phyloP scores from a whole-genome alignment of 2,797 vertebrate species.

The Sarcoramphus papa region DNA sequence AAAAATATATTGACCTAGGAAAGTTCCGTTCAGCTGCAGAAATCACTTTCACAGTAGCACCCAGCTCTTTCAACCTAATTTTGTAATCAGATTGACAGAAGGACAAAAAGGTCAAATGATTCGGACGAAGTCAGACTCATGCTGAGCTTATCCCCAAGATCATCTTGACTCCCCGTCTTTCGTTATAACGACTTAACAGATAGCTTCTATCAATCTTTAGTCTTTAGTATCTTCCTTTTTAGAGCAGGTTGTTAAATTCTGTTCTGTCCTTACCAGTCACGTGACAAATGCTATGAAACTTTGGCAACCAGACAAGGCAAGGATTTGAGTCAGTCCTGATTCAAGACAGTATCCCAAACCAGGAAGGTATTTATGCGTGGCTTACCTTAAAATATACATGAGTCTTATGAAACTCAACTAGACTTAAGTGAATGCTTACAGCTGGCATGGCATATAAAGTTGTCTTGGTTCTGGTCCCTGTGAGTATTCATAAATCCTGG shows the following conservation, averaged over 20 bases:
- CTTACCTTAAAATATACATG: background rate
- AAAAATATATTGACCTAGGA: conserved; percentile 28
- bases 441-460: background rate
- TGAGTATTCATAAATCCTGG: background rate
- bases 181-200: conserved; percentile 26
- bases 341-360: background rate
- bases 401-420: background rate
- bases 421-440: background rate
- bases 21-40: conserved; percentile 47
- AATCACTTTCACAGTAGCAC: conserved; percentile 33
- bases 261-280: background rate
- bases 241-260: background rate
- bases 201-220: background rate
- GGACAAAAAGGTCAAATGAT: conserved; percentile 20
- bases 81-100: conserved; percentile 52
- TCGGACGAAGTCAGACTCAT: background rate
- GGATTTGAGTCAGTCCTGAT: background rate
- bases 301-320: background rate
- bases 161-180: conserved; percentile 3
- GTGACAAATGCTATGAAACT: background rate
- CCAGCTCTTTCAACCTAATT: conserved; percentile 48
- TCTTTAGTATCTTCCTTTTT: background rate
- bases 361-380: background rate
- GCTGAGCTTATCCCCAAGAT: conserved; percentile 34
- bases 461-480: background rate